Evolutionary conservation across 2,888 invertebrate species (phyloP).

Genomic region (Sinohyriopsis cumingii): DNA sequence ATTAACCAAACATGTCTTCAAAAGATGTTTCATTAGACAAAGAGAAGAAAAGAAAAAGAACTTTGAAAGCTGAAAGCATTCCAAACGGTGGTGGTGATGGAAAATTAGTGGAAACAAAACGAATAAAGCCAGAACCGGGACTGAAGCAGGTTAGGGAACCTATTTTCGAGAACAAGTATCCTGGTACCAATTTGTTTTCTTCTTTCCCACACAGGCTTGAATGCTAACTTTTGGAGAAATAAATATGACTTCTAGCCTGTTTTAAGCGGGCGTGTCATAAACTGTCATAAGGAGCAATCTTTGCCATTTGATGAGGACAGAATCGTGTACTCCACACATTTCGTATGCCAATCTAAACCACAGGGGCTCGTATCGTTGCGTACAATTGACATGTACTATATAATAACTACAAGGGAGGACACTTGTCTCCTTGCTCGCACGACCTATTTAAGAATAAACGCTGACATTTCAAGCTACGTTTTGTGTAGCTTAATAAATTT

Average conservation of each 20-base stretch:
- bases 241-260: neutral
- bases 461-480: no score
- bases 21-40: slow-evolving; percentile 17
- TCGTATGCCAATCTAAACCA: neutral
- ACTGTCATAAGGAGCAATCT: neutral
- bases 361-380: no score
- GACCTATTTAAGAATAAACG: no score
- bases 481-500: no score
- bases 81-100: slow-evolving; percentile 20
- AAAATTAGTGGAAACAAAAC: slow-evolving; percentile 30
- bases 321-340: neutral
- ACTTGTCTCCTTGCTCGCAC: no score
- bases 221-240: neutral
- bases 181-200: no score
- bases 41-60: slow-evolving; percentile 45
- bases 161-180: neutral
- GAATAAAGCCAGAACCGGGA: slow-evolving; percentile 31
- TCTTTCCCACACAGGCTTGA: no score
- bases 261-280: neutral
- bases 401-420: no score
- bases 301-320: neutral
- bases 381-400: neutral
- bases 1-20: slow-evolving; percentile 6
- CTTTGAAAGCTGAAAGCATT: slow-evolving; percentile 37
- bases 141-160: slow-evolving; percentile 5